A percentile compares a stretch with the other conserved stretches of the same genome.
Conservation (phyloP, 2,888 invertebrate species). For the Anodontia alba region DNA sequence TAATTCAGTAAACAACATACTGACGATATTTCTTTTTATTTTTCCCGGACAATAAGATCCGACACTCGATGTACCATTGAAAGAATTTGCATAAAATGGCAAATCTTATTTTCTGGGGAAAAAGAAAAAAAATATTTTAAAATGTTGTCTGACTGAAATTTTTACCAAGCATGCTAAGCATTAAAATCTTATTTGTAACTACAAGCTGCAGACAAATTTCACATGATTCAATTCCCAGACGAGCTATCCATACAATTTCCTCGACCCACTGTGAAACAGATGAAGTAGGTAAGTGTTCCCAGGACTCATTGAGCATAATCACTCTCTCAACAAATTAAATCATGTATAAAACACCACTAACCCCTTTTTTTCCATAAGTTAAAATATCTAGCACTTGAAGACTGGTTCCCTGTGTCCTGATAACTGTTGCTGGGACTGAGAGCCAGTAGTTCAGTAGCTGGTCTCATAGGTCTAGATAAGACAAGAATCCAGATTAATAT, state of each 20-base stretch:
- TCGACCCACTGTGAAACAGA: slow-evolving; percentile 3
- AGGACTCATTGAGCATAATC: not conserved
- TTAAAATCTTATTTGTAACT: not conserved
- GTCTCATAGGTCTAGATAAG: too few relatives aligned
- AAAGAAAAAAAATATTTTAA: too few relatives aligned
- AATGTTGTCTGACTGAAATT: too few relatives aligned
- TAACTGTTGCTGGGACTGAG: not conserved
- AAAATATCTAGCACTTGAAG: not conserved
- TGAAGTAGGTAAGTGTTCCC: not conserved
- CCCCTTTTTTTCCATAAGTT: not conserved
- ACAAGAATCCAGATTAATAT: too few relatives aligned
- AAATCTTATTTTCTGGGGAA: too few relatives aligned
- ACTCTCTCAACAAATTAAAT: not conserved
- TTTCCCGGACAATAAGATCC: too few relatives aligned
- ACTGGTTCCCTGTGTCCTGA: not conserved
- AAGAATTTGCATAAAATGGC: too few relatives aligned
- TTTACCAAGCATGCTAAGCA: too few relatives aligned
- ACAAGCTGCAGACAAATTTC: not conserved
- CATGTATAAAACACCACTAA: not conserved
- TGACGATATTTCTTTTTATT: too few relatives aligned
- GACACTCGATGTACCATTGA: too few relatives aligned
- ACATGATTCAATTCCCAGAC: not conserved
- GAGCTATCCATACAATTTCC: not conserved
- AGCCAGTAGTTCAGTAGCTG: not conserved
- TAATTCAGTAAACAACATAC: too few relatives aligned